A percentile compares a stretch with the other conserved stretches of the same genome.
phyloP scores from a whole-genome alignment of 2,888 invertebrate species.

The Drosophila pseudotakahashii region DNA sequence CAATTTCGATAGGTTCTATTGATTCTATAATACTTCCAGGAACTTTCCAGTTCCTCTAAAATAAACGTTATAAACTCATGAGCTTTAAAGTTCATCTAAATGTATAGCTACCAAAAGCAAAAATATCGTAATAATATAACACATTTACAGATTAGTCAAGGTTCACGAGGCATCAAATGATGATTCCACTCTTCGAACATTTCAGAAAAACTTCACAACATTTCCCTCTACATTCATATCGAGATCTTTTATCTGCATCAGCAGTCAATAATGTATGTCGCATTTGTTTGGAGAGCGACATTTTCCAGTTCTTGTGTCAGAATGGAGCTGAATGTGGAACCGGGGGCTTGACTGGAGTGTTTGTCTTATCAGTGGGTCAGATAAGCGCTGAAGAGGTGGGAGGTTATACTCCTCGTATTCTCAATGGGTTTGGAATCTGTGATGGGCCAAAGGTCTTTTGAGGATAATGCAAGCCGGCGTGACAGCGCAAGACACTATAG shows the following conservation, averaged over 20 bases:
- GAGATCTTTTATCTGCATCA: conserved; percentile 32
- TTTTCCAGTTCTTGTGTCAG: conserved; percentile 3
- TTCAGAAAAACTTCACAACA: background rate
- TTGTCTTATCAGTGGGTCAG: conserved; percentile 19
- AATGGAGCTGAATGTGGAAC: conserved; percentile 3
- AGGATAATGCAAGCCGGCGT: conserved; percentile 29
- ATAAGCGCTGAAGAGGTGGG: conserved; percentile 9
- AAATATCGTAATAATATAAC: too few species aligned
- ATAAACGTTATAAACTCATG: background rate
- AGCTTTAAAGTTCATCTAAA: too few species aligned
- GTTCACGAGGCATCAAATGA: background rate
- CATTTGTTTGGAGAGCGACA: conserved; percentile 5
- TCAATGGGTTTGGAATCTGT: conserved; percentile 21
- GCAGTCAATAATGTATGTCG: conserved; percentile 19
- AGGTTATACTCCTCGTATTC: background rate
- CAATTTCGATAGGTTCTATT: too few species aligned
- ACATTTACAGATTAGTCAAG: background rate
- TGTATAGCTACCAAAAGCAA: too few species aligned
- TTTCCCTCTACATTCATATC: conserved; percentile 4
- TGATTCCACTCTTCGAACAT: conserved; percentile 1
- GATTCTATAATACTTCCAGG: too few species aligned
- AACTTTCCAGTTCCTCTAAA: background rate
- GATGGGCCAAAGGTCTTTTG: conserved; percentile 9
- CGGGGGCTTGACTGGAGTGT: conserved; percentile 34
- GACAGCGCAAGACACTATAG: conserved; percentile 28